phyloP scores from a whole-genome alignment of 2,797 vertebrate species.

The Xiphophorus birchmanni region DNA sequence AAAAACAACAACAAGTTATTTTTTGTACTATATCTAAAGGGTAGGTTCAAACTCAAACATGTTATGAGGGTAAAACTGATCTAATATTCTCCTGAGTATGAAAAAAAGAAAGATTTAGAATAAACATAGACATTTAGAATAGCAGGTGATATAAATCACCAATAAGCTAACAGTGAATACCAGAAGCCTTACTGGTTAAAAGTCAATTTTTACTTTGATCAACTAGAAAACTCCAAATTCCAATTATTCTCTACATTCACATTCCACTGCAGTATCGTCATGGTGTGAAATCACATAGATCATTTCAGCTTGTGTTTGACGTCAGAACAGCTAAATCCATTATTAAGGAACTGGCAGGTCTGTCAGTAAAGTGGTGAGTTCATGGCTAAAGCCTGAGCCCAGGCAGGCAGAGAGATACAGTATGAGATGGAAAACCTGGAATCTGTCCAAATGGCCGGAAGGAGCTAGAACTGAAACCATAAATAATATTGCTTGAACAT shows the following conservation, averaged over 20 bases:
- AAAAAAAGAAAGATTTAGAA: neutral
- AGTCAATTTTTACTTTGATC: neutral
- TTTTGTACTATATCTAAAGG: slow-evolving; percentile 36
- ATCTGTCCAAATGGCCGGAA: slow-evolving; percentile 9
- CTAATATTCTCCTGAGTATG: neutral
- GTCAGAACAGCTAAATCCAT: slow-evolving; percentile 31
- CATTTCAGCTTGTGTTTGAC: slow-evolving; percentile 4
- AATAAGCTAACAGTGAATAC: neutral
- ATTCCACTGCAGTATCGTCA: slow-evolving; percentile 12
- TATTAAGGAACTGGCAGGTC: slow-evolving; percentile 28
- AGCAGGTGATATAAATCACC: neutral
- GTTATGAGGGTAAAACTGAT: slow-evolving; percentile 10
- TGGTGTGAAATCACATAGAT: slow-evolving; percentile 11
- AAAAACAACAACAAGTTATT: slow-evolving; percentile 15
- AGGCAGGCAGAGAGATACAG: neutral
- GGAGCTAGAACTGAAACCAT: slow-evolving; percentile 1
- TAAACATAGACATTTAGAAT: neutral
- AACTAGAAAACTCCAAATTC: neutral
- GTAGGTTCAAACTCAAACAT: slow-evolving; percentile 26
- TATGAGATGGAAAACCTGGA: slow-evolving; percentile 10
- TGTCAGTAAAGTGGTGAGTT: slow-evolving; percentile 12
- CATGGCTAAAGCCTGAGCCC: slow-evolving; percentile 1
- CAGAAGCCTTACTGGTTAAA: neutral
- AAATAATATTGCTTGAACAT: slow-evolving; percentile 30
- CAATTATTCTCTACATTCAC: neutral